Percentiles rank a stretch among this genome's conserved stretches.
Evolutionary conservation across 2,888 invertebrate genomes (phyloP).

Genomic region (Protula sp.): DNA sequence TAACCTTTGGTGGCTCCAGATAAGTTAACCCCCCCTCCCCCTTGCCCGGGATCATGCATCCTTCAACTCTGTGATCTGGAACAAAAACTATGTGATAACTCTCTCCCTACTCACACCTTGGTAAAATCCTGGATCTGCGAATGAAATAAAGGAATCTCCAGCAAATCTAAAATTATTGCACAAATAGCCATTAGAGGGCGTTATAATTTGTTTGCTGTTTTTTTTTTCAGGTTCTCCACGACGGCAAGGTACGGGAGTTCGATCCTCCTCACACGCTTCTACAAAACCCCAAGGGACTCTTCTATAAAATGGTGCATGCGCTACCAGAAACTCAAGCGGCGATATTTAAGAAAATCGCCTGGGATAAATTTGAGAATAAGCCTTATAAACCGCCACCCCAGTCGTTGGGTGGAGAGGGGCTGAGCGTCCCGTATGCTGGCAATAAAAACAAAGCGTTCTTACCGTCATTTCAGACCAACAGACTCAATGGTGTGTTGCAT

Average conservation of each 20-base stretch:
- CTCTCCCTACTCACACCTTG: too few species aligned
- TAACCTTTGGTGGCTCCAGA: too few species aligned
- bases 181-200: too few species aligned
- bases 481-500: slow-evolving; percentile 13
- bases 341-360: slow-evolving; percentile 5
- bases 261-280: slow-evolving; percentile 13
- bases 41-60: too few species aligned
- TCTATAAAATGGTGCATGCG: slow-evolving; percentile 2
- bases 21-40: too few species aligned
- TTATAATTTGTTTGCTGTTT: too few species aligned
- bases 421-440: background rate
- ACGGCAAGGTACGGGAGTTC: slow-evolving; percentile 13
- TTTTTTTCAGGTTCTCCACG: slow-evolving; percentile 8
- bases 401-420: slow-evolving; percentile 2
- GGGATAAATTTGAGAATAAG: slow-evolving; percentile 13
- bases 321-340: slow-evolving; percentile 1
- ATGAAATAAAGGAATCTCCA: too few species aligned
- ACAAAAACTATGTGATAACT: too few species aligned
- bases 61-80: too few species aligned
- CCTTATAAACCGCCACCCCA: slow-evolving; percentile 15
- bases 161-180: too few species aligned
- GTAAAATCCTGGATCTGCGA: too few species aligned
- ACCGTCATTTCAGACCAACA: slow-evolving; percentile 15
- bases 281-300: slow-evolving; percentile 1
- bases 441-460: slow-evolving; percentile 5